phyloP scores from a whole-genome alignment of 2,113 vertebrate genomes.

The Hiodon tergisus region DNA sequence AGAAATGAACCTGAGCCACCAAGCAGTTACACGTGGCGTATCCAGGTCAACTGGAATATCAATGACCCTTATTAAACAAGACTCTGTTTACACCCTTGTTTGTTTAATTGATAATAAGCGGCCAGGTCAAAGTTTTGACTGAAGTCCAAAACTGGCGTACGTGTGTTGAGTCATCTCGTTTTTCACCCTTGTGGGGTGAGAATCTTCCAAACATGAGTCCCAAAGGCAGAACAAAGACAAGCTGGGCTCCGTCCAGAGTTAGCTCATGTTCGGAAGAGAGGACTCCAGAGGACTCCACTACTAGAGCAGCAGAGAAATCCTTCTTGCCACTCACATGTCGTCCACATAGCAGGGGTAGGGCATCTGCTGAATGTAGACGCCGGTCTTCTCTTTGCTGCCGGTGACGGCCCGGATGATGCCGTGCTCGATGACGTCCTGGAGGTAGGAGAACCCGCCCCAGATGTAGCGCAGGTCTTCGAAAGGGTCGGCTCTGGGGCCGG shows the following conservation, averaged over 20 bases:
- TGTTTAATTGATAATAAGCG: not conserved
- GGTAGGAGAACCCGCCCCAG: slow-evolving; percentile 92
- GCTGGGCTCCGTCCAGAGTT: not conserved
- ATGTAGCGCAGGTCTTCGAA: slow-evolving; percentile 96
- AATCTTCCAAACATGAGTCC: too few species aligned
- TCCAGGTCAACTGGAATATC: too few species aligned
- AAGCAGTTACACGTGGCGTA: too few species aligned
- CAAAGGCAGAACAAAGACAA: not conserved
- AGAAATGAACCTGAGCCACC: not conserved
- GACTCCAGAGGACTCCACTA: too few species aligned
- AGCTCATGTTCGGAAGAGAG: not conserved
- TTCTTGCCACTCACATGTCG: slow-evolving; percentile 75
- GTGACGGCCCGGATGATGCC: slow-evolving; percentile 84
- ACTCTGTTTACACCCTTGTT: too few species aligned
- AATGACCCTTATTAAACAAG: too few species aligned
- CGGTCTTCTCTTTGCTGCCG: slow-evolving; percentile 77
- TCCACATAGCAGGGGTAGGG: slow-evolving; percentile 96
- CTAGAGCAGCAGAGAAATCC: too few species aligned
- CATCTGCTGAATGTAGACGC: slow-evolving; percentile 96
- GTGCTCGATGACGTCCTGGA: slow-evolving; percentile 91
- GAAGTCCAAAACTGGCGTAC: not conserved
- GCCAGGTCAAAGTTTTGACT: not conserved
- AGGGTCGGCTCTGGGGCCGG: slow-evolving; percentile 92
- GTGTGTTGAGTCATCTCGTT: not conserved
- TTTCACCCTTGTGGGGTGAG: not conserved